Evolutionary conservation across 2,888 invertebrate genomes (phyloP).

Genomic region (Drosophila anceps): DNA sequence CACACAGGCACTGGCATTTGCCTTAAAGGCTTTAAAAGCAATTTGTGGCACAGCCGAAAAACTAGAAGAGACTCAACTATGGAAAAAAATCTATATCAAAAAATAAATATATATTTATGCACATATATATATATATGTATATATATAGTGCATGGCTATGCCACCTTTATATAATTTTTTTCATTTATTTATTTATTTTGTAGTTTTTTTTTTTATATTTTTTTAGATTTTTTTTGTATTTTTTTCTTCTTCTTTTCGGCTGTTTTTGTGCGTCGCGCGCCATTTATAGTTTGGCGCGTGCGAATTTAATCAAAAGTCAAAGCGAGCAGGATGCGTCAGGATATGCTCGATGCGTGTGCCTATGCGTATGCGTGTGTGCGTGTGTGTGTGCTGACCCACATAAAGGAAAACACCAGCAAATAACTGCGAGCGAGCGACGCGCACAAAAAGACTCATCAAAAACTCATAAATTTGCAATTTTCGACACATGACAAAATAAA

Average conservation of each 20-base stretch:
- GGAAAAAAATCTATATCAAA: neutral
- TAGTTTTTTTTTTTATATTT: slow-evolving; percentile 2
- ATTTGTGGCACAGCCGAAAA: slow-evolving; percentile 50
- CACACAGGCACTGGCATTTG: slow-evolving; percentile 23
- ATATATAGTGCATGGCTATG: slow-evolving; percentile 1
- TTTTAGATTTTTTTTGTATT: neutral
- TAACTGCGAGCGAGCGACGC: slow-evolving; percentile 53
- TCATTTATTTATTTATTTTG: neutral
- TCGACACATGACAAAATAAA: slow-evolving; percentile 79
- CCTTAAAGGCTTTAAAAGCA: slow-evolving; percentile 79
- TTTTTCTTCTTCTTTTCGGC: neutral
- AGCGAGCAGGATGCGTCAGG: slow-evolving; percentile 46
- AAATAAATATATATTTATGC: neutral
- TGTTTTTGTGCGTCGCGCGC: slow-evolving; percentile 23
- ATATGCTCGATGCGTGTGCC: slow-evolving; percentile 42
- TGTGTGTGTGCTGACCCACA: slow-evolving; percentile 62
- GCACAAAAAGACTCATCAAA: slow-evolving; percentile 81
- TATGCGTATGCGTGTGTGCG: slow-evolving; percentile 40
- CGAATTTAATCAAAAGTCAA: slow-evolving; percentile 80
- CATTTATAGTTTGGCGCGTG: slow-evolving; percentile 66
- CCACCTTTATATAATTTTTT: slow-evolving; percentile 23
- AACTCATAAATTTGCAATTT: slow-evolving; percentile 83
- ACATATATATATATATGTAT: neutral
- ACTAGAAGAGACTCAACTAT: slow-evolving; percentile 31
- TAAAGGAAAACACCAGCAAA: slow-evolving; percentile 61